A percentile compares a stretch with the other conserved stretches of the same genome.
Evolutionary conservation across 30 jellyfish, hydroid and myxozoan species (phyloP).

Genomic region (Rhopilema esculentum): DNA sequence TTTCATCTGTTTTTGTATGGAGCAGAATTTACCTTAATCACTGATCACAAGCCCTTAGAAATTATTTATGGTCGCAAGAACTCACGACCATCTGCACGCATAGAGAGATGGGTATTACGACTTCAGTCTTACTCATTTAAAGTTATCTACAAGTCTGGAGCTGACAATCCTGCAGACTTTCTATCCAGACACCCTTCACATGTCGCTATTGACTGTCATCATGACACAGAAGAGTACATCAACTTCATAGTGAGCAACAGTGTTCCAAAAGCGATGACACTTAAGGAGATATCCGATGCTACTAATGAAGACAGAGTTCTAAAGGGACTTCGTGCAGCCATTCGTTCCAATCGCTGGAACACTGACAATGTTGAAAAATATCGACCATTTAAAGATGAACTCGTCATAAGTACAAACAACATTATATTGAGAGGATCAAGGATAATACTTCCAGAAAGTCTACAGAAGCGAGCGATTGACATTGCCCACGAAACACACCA

Average conservation of each 20-base stretch:
- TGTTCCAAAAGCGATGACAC: conserved; percentile 19
- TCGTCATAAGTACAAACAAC: not conserved
- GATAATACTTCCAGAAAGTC: not conserved
- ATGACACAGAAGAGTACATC: not conserved
- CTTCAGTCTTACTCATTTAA: conserved; percentile 17
- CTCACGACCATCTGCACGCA: conserved; percentile 43
- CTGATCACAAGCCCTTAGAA: conserved; percentile 66
- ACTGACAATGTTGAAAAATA: not conserved
- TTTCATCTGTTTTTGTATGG: conserved; percentile 47
- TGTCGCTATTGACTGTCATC: not conserved
- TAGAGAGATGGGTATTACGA: conserved; percentile 36
- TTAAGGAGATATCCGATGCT: not conserved
- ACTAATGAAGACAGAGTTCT: not conserved
- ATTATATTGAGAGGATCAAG: not conserved
- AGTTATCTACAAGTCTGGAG: conserved; percentile 24
- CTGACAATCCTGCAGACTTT: conserved; percentile 34
- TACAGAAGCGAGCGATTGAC: conserved; percentile 14
- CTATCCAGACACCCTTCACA: conserved; percentile 41
- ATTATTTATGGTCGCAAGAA: not conserved
- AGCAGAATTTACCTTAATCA: conserved; percentile 24
- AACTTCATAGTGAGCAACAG: not conserved
- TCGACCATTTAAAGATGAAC: conserved; percentile 4
- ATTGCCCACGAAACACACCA: conserved; percentile 31
- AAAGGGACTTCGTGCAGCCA: conserved; percentile 8
- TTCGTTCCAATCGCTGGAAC: not conserved